Percentiles rank a stretch among this genome's conserved stretches.
Conservation (phyloP, 2,113 vertebrate genomes). For the Ursus arctos region DNA sequence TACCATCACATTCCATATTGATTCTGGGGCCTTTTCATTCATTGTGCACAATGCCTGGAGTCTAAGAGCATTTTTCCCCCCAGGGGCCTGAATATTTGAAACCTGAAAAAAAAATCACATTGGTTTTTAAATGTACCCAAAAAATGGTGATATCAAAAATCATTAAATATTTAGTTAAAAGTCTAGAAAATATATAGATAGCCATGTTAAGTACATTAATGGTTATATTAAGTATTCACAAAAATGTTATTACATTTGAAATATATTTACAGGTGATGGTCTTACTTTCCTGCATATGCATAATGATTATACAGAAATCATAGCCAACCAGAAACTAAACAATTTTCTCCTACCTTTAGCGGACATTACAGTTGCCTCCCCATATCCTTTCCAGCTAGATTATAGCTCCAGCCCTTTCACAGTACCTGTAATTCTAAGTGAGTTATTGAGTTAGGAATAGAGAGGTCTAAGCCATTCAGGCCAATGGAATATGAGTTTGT, state of each 20-base stretch:
- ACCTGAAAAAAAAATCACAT: background rate
- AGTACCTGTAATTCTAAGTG: background rate
- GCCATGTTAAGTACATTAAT: background rate
- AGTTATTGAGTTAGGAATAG: background rate
- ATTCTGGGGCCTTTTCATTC: slow-evolving; percentile 34
- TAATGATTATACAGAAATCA: slow-evolving; percentile 38
- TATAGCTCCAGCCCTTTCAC: background rate
- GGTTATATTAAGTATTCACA: slow-evolving; percentile 32
- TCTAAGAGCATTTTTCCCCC: background rate
- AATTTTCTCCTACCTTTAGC: background rate
- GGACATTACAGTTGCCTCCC: background rate
- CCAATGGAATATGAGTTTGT: background rate
- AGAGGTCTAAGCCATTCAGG: background rate
- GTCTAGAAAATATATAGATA: slow-evolving; percentile 1
- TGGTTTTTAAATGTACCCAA: slow-evolving; percentile 1
- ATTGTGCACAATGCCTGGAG: background rate
- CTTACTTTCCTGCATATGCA: background rate
- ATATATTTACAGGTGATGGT: background rate
- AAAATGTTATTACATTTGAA: slow-evolving; percentile 35
- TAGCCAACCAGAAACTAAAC: slow-evolving; percentile 15
- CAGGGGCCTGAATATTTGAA: background rate
- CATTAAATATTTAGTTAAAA: slow-evolving; percentile 35
- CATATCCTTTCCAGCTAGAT: background rate
- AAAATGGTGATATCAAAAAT: slow-evolving; percentile 46
- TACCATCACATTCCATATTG: background rate